Conservation (phyloP, 2,888 invertebrate species). For the Watsonalla binaria region DNA sequence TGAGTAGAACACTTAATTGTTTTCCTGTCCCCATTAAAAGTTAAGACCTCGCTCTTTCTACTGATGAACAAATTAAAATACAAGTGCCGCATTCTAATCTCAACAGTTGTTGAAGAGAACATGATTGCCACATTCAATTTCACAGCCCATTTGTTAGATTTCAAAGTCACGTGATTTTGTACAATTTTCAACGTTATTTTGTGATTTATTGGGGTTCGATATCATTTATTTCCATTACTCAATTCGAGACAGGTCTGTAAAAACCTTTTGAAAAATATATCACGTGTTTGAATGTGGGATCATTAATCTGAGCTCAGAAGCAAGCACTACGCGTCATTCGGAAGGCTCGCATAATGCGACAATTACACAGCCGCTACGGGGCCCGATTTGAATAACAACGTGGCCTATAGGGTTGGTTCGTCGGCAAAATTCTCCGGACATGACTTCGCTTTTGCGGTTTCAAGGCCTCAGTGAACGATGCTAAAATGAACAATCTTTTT, state of each 20-base stretch:
- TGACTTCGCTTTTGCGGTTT: not conserved
- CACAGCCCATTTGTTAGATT: constrained; percentile 11
- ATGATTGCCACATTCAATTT: constrained; percentile 7
- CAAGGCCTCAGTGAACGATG: not conserved
- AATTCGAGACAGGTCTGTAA: constrained; percentile 21
- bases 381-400: constrained; percentile 22
- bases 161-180: constrained; percentile 5
- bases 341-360: constrained; percentile 28
- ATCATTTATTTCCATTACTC: constrained; percentile 34
- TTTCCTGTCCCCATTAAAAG: too few species aligned
- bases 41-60: too few species aligned
- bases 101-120: too few species aligned
- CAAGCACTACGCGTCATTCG: constrained; percentile 26
- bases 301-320: constrained; percentile 25
- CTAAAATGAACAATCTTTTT: too few species aligned
- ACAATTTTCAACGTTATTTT: not conserved
- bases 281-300: constrained; percentile 20
- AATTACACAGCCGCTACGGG: constrained; percentile 20
- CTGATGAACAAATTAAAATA: too few species aligned
- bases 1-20: too few species aligned
- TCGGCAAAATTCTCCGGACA: constrained; percentile 3
- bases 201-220: constrained; percentile 4
- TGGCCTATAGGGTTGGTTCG: not conserved
- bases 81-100: too few species aligned
- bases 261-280: constrained; percentile 8